Base-by-base conservation (phyloP, 2,888 invertebrate genomes). In the Mesoligia furuncula region DNA sequence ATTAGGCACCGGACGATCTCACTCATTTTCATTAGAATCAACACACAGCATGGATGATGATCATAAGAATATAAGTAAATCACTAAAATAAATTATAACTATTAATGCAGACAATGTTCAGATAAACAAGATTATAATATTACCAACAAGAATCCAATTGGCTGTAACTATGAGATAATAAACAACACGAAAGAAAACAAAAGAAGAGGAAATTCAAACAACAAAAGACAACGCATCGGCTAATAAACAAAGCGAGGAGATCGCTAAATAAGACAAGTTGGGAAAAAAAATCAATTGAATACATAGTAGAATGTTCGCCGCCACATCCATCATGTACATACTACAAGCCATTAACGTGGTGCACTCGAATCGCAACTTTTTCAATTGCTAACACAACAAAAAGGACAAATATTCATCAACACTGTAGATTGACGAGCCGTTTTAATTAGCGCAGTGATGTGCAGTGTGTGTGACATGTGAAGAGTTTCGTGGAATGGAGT, bases 401-500 rank as follows among this genome's bases (percentile, higher is more conserved):
- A 89, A 85, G 81, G 85, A 89, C 90, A 89, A 86, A 81, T 90
- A 86, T 86, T 85, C 84, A 85, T 86, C 79, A 77, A 89, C 87
- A 88, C 90, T 87, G 81, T 78, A 77, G 80, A 82, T 81, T 84
- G 89, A 88, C 86, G 83, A 85, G 88, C 83, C 77, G 83, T 89
- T 89, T 89, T 89, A 89, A 90, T 90, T 89, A 87, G 84, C 89
- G 81, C 88, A 85, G 84, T 84, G 88, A 85, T 88, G 87, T 90
- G 90, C 88, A 88, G 89, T 87, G 90, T 88, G 70, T 88, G 74
- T 88, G 89, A 88, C 87, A 82, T 88, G 80, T 85, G 90, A 88
- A 88, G 87, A 91, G 90, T 87, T 91, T 90, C 89, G 89, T 91
- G 91, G 91, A 92, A 90, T 93, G 92, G 92, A 95, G 94, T 94